Evolutionary conservation across 1,140 invertebrate species (phyloP).

Genomic region (Drosophila trapezifrons): DNA sequence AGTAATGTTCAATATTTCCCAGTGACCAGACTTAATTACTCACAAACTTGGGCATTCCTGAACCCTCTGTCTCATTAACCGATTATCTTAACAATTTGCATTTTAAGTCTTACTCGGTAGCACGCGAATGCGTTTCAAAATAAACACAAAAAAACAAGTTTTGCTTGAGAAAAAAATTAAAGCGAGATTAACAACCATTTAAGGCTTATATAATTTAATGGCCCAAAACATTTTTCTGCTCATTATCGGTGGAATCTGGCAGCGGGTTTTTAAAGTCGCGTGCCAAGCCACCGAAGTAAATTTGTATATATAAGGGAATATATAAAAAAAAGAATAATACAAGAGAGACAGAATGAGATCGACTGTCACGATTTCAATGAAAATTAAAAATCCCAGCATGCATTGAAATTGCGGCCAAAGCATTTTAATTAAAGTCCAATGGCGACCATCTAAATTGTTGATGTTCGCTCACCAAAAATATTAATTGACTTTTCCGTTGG

Average conservation of each 20-base stretch:
- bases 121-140: slow-evolving; percentile 2
- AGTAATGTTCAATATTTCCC: not conserved
- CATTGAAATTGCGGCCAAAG: slow-evolving; percentile 53
- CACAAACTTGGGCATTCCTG: not conserved
- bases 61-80: not conserved
- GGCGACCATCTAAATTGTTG: slow-evolving; percentile 59
- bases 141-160: slow-evolving; percentile 43
- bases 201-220: slow-evolving; percentile 58
- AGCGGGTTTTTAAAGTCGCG: slow-evolving; percentile 46
- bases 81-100: slow-evolving; percentile 30
- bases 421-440: slow-evolving; percentile 69
- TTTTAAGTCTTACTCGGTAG: slow-evolving; percentile 14
- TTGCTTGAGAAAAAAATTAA: slow-evolving; percentile 32
- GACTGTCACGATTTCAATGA: slow-evolving; percentile 61
- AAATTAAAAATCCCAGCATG: slow-evolving; percentile 77
- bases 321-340: slow-evolving; percentile 34
- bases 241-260: slow-evolving; percentile 32
- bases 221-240: slow-evolving; percentile 42
- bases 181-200: slow-evolving; percentile 52
- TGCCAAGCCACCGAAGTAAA: slow-evolving; percentile 22
- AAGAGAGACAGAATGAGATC: slow-evolving; percentile 25
- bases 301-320: not conserved
- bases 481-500: slow-evolving; percentile 78
- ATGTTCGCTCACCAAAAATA: slow-evolving; percentile 59
- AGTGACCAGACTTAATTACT: not conserved